Base-by-base conservation (phyloP, 2,888 invertebrate genomes). In the Zygaena filipendulae region DNA sequence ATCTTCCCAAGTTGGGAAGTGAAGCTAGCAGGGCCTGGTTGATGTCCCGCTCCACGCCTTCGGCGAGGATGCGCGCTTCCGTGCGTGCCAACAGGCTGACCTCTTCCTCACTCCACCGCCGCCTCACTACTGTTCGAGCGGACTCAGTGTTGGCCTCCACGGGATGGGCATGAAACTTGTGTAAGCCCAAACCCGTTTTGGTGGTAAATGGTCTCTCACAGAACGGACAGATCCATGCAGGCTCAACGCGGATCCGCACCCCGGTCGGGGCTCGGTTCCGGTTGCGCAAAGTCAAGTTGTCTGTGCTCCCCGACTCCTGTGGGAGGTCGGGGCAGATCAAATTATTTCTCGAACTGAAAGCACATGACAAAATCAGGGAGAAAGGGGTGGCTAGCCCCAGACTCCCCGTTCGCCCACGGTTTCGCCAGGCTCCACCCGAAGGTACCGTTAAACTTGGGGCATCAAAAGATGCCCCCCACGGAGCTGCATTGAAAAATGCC, bases 41-140 rank as follows among this genome's bases (percentile, higher is more conserved):
- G n/a, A n/a, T n/a, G n/a, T 13, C 4, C n/a, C 32, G 32, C 16
- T 6, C 31, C 9, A 26, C 36, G 4, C 13, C 25, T 10, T 28
- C 35, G 7, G 2, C 8, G 3, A 22, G 23, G 3, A 40, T 21
- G 22, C 30, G 36, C 19, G 39, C 40, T 28, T 42, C 40, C 8
- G 38, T 28, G 1, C 30, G 7, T 18, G 40, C 39, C 13, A 39
- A 11, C 10, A 38, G 28, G 5, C 25, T 29, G 3, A 40, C 13
- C 29, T 42, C 36, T 27, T 39, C 38, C 1, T 35, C 39, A 7
- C 26, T 11, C 43, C 39, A 39, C 29, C 36, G 32, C 9, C 38
- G 36, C 34, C 40, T 39, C 30, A 35, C 38, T 33, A 18, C 12
- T 8, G 21, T 27, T 5, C 38, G 36, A 20, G 36, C 36, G 6